These are phyloP conservation scores for Druon quercuslanigerum DNA, from an alignment of 1,140 invertebrate species.

Conservation along the genomic window DNA sequence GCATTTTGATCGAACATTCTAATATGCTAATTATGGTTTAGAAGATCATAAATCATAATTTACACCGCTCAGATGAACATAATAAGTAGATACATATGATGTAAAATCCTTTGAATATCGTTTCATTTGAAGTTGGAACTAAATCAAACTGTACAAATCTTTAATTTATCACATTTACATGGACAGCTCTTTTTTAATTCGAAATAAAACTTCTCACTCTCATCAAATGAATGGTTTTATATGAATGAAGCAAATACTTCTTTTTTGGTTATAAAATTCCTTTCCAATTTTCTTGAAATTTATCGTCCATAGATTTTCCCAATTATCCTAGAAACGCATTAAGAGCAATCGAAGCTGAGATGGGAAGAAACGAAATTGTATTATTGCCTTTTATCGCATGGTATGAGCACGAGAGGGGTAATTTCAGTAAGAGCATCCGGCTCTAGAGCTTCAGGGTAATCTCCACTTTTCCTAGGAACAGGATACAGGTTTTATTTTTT, in stretches of 20 bases:
- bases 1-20: slow-evolving; percentile 27
- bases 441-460: background rate
- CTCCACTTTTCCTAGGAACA: background rate
- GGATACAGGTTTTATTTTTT: slow-evolving; percentile 17
- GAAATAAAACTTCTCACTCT: no score
- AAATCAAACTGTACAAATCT: no score
- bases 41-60: slow-evolving; percentile 5
- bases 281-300: background rate
- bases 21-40: slow-evolving; percentile 22
- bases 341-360: slow-evolving; percentile 5
- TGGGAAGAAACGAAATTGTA: slow-evolving; percentile 6
- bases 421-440: slow-evolving; percentile 5
- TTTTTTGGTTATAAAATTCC: no score
- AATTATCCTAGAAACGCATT: background rate
- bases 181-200: no score
- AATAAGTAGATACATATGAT: background rate
- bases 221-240: no score
- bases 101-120: no score
- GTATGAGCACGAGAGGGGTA: slow-evolving; percentile 1
- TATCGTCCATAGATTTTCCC: background rate
- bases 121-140: no score
- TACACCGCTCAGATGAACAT: background rate
- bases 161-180: no score
- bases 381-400: slow-evolving; percentile 13
- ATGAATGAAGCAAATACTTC: no score